Evolutionary conservation across 2,888 invertebrate genomes (phyloP), one percentile per base, ranked within the genome.

Genomic region (Corbicula japonica): DNA sequence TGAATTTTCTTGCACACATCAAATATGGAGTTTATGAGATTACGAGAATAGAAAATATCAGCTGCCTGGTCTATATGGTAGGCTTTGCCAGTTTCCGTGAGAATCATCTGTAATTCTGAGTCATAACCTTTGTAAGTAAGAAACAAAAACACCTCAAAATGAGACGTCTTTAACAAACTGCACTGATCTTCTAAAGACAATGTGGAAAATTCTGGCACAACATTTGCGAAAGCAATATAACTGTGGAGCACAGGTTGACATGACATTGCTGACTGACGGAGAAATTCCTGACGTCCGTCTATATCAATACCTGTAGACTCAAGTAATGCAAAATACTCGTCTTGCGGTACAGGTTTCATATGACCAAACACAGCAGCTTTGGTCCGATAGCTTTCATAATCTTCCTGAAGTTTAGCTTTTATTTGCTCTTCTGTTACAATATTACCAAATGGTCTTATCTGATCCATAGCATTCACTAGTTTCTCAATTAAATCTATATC

Each of bases 51-150:
- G 32, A 83, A 83, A 1, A 83, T 83, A 44, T 83, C 83, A 38
- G 83, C 83, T 48, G 83, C 83, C 44, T 83, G 83, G 60, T 83
- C 77, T 26, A 83, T 80, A 52, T 83, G 83, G 61, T 83, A 83
- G 4, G 83, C 83, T 54, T 77, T 74, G 2, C 83, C 83, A 1
- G 83, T 83, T 35, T 83, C 83, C 28, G 83, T 83, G 44, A 83
- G 48, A 28, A 83, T 83, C 83, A 83, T 83, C 54, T 83, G 80
- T 4, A 83, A 60, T 23, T 83, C 72, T 1, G 83, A 65, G 34
- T 83, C 80, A 60, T 83, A 83, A 34, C 83, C 83, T 41, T 71
- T 76, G 65, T 83, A 83, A 0, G 83, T 83, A 18, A 83, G 65
- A 48, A 83, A 66, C 12, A 83, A 66, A 75, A 83, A 77, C 18